Percentiles rank a stretch among this genome's conserved stretches.
phyloP scores from a whole-genome alignment of 2,888 invertebrate species.

The Polydrusus cervinus region DNA sequence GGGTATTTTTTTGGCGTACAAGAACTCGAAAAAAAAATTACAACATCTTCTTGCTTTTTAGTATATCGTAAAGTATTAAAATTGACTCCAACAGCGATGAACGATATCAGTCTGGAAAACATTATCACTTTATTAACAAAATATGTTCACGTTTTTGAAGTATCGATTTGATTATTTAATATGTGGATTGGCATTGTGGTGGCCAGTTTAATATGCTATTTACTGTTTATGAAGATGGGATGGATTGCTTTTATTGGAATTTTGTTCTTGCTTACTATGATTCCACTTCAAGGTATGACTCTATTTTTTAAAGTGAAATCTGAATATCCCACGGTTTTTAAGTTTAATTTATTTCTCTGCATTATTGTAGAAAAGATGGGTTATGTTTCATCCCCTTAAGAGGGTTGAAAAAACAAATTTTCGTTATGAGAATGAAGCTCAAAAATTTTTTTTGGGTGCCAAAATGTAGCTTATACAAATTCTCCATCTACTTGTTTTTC shows the following conservation, averaged over 20 bases:
- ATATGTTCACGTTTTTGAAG: constrained; percentile 93
- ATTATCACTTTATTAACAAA: constrained; percentile 92
- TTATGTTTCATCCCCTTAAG: too few relatives aligned
- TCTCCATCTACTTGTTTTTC: too few relatives aligned
- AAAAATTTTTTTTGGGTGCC: too few relatives aligned
- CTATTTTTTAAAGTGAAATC: too few relatives aligned
- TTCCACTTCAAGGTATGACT: constrained; percentile 72
- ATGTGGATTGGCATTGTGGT: constrained; percentile 93
- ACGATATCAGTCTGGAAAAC: constrained; percentile 81
- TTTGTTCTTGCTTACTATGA: constrained; percentile 70
- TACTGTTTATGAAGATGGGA: constrained; percentile 79
- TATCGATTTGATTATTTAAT: constrained; percentile 89
- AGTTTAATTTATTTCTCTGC: too few relatives aligned
- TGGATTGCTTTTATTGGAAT: constrained; percentile 74
- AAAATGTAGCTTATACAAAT: too few relatives aligned
- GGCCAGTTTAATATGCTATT: constrained; percentile 84
- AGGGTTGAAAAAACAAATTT: too few relatives aligned
- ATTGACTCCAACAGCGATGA: constrained; percentile 74
- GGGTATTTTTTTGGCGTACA: constrained; percentile 85
- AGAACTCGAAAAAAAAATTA: constrained; percentile 86
- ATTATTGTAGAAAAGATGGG: too few relatives aligned
- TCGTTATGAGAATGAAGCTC: too few relatives aligned
- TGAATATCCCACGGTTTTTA: too few relatives aligned
- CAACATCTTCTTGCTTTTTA: constrained; percentile 86
- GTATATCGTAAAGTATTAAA: constrained; percentile 81